These are phyloP conservation scores for Mesocentrotus franciscanus DNA, from an alignment of 53 echinoderm and acorn worm species.

Conservation along the genomic window DNA sequence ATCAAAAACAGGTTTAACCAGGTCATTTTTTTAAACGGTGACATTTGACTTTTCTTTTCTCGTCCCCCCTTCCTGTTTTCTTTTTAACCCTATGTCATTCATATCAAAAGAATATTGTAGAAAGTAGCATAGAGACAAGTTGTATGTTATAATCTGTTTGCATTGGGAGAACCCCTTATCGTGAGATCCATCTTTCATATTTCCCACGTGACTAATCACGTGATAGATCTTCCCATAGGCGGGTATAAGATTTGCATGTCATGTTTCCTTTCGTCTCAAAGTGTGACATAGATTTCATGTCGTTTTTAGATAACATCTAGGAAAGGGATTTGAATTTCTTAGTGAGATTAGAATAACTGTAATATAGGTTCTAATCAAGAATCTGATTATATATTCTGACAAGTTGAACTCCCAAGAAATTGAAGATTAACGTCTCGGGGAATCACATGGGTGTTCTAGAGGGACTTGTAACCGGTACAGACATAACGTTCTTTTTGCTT, in stretches of 20 bases:
- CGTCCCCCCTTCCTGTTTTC: no score
- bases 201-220: not conserved
- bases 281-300: not conserved
- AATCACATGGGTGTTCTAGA: not conserved
- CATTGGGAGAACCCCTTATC: not conserved
- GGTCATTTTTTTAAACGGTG: not conserved
- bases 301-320: conserved; percentile 27
- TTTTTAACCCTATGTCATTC: not conserved
- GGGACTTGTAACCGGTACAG: not conserved
- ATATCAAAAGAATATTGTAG: not conserved
- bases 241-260: not conserved
- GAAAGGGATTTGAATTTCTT: conserved; percentile 17
- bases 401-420: conserved; percentile 20
- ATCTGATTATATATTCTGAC: conserved; percentile 24
- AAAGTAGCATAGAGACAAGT: not conserved
- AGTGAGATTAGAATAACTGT: conserved; percentile 34
- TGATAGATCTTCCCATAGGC: conserved; percentile 1
- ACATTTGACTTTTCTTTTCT: no score
- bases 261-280: not conserved
- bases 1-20: no score
- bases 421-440: not conserved
- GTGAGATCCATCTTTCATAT: not conserved
- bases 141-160: not conserved
- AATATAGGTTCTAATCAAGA: not conserved
- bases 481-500: not conserved